Conservation (phyloP, 2,888 invertebrate species). For the Sarcophaga carnaria region DNA sequence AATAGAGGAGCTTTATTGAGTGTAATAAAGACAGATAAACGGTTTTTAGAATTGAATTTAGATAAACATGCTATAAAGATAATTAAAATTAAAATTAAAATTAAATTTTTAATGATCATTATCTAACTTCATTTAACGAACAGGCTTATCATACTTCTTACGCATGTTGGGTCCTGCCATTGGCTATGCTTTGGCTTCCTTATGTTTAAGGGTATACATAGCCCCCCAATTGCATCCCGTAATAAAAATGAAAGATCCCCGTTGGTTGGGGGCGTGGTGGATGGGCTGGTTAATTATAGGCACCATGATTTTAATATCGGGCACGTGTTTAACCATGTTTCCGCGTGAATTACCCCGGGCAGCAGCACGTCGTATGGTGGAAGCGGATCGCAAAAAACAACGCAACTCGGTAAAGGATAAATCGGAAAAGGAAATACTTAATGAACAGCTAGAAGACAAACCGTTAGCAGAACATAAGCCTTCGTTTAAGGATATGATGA, state of each 20-base stretch:
- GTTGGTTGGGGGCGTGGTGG: constrained; percentile 94
- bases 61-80: background rate
- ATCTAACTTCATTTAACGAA: constrained; percentile 50
- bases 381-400: constrained; percentile 76
- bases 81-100: background rate
- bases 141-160: constrained; percentile 86
- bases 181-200: constrained; percentile 86
- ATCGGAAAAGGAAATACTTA: constrained; percentile 72
- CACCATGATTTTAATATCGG: constrained; percentile 84
- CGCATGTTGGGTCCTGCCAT: constrained; percentile 87
- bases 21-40: constrained; percentile 29
- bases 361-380: constrained; percentile 83
- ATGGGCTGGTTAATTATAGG: constrained; percentile 87
- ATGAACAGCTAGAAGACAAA: constrained; percentile 72
- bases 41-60: background rate
- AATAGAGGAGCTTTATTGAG: constrained; percentile 23
- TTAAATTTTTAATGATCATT: constrained; percentile 31
- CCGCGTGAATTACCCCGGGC: constrained; percentile 87
- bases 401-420: constrained; percentile 67
- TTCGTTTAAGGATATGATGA: constrained; percentile 85
- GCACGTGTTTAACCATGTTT: constrained; percentile 85
- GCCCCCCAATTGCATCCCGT: constrained; percentile 86
- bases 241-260: constrained; percentile 86
- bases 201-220: constrained; percentile 86
- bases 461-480: constrained; percentile 72